These are phyloP conservation scores for Odontomyia ornata DNA, from an alignment of 2,888 invertebrate genomes.

Conservation along the genomic window DNA sequence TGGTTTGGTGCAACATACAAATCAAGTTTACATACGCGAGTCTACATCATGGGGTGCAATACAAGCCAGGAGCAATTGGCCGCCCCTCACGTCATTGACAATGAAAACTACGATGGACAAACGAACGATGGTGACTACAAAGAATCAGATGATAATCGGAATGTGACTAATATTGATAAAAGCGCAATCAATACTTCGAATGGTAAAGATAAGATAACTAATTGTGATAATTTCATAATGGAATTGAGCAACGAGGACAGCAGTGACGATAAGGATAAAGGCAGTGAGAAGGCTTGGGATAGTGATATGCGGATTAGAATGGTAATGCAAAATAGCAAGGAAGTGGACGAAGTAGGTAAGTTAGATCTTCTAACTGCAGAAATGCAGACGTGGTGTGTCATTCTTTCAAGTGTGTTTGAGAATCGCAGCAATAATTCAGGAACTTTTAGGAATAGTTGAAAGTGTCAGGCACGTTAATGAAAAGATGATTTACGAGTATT, in stretches of 20 bases:
- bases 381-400: too few relatives aligned
- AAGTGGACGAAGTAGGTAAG: slow-evolving; percentile 33
- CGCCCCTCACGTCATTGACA: slow-evolving; percentile 55
- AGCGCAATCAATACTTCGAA: background rate
- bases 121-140: slow-evolving; percentile 1
- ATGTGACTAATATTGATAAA: slow-evolving; percentile 11
- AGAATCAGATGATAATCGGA: slow-evolving; percentile 18
- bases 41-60: slow-evolving; percentile 67
- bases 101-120: slow-evolving; percentile 24
- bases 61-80: slow-evolving; percentile 69
- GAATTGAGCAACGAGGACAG: background rate
- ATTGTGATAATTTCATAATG: slow-evolving; percentile 18
- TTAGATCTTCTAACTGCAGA: too few relatives aligned
- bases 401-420: too few relatives aligned
- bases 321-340: slow-evolving; percentile 20
- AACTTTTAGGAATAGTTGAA: too few relatives aligned
- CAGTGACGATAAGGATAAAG: slow-evolving; percentile 9
- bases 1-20: background rate
- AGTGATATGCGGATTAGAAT: background rate
- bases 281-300: background rate
- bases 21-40: background rate
- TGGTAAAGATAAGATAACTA: slow-evolving; percentile 16
- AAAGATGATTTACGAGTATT: too few relatives aligned
- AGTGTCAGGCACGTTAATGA: too few relatives aligned
- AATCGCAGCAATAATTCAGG: background rate